Conservation (phyloP, 2,888 invertebrate species). For the Plebejus melissa region DNA sequence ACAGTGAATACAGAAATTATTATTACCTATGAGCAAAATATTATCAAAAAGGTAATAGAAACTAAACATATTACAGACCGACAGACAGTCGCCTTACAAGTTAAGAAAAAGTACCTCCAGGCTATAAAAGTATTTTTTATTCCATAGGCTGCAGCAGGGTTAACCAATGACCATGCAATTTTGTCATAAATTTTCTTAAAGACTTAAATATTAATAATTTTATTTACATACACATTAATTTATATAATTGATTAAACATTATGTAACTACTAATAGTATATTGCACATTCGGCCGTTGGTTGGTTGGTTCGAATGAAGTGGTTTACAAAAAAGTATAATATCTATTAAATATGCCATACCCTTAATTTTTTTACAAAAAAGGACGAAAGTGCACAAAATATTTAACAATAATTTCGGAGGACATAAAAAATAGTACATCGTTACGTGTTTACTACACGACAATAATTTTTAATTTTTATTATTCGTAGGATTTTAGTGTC, state of each 20-base stretch:
- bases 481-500: not conserved
- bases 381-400: not conserved
- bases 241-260: slow-evolving; percentile 7
- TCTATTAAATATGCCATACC: not conserved
- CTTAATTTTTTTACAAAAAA: not conserved
- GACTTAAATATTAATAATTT: not conserved
- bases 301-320: not conserved
- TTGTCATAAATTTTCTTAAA: not conserved
- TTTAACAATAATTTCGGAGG: not conserved
- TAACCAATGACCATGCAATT: not conserved
- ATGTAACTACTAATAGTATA: not conserved
- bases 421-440: not conserved
- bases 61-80: not conserved
- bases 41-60: not conserved
- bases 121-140: no score
- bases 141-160: not conserved
- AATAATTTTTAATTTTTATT: no score
- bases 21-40: not conserved
- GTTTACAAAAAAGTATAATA: not conserved
- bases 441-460: not conserved
- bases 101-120: not conserved
- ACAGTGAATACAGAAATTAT: not conserved
- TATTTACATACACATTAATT: not conserved
- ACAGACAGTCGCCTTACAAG: not conserved
- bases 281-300: not conserved